A percentile compares a stretch with the other conserved stretches of the same genome.
These are phyloP conservation scores for Neodiprion pinetum DNA, from an alignment of 1,140 invertebrate genomes.

Conservation along the genomic window DNA sequence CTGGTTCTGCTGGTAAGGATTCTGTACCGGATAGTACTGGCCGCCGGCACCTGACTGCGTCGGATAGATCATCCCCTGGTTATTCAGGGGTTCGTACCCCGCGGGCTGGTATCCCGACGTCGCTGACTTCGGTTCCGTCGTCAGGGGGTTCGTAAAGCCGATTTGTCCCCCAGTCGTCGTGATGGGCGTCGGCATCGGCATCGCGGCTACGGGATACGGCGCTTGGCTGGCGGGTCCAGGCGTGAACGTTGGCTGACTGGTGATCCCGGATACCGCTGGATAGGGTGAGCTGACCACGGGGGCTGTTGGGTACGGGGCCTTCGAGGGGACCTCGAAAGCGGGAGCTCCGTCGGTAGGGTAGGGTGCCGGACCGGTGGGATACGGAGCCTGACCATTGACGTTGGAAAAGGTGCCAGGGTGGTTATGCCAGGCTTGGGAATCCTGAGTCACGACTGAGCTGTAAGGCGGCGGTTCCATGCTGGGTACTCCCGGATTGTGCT, in stretches of 20 bases:
- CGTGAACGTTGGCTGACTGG: background rate
- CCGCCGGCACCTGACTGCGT: background rate
- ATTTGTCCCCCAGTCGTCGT: background rate
- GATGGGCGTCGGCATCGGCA: background rate
- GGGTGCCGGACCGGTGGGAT: background rate
- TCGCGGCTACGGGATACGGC: background rate
- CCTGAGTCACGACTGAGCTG: background rate
- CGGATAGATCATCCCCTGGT: background rate
- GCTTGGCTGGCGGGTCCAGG: background rate
- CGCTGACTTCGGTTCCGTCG: background rate
- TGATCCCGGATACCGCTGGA: background rate
- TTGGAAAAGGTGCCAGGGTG: background rate
- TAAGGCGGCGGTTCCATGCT: background rate
- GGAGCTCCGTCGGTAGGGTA: background rate
- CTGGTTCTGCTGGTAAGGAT: background rate
- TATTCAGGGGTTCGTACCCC: too few species aligned
- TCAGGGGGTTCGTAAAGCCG: background rate
- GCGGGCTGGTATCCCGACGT: too few species aligned
- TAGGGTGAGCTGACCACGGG: background rate
- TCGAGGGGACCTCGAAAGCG: too few species aligned
- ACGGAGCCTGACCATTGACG: background rate
- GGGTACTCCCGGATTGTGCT: background rate
- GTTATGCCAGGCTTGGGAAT: background rate
- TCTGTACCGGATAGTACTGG: background rate
- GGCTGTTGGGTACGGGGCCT: too few species aligned